Evolutionary conservation across 1,140 invertebrate genomes (phyloP).

Genomic region (Sycobia sp.): DNA sequence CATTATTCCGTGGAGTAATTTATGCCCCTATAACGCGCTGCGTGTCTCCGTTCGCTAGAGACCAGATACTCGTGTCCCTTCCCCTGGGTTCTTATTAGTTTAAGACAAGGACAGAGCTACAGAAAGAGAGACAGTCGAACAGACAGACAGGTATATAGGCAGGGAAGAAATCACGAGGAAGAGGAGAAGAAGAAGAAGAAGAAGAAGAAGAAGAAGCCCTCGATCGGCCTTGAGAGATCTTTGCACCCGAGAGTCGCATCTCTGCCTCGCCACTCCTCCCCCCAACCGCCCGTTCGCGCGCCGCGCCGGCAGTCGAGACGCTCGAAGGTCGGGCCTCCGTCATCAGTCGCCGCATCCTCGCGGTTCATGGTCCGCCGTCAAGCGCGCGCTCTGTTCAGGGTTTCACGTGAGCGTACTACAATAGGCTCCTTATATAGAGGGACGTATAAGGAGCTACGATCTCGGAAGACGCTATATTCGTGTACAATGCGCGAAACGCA

Average conservation of each 20-base stretch:
- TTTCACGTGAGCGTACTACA: neutral
- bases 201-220: neutral
- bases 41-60: neutral
- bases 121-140: constrained; percentile 18
- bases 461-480: no score
- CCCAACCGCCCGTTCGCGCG: no score
- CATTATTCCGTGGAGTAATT: no score
- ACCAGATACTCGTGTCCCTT: neutral
- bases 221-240: constrained; percentile 56
- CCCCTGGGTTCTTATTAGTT: constrained; percentile 46
- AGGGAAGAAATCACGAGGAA: neutral
- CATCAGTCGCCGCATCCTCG: constrained; percentile 41
- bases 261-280: constrained; percentile 34
- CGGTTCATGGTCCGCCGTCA: constrained; percentile 52
- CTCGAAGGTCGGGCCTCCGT: constrained; percentile 45
- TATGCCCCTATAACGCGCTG: no score
- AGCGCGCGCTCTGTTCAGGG: neutral
- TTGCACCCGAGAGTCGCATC: constrained; percentile 54
- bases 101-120: constrained; percentile 48
- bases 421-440: no score
- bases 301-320: no score
- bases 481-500: no score
- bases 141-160: no score
- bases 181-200: neutral
- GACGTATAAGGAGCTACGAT: no score